Conservation (phyloP, 2,888 invertebrate species). For the Acanthosepion pharaonis region DNA sequence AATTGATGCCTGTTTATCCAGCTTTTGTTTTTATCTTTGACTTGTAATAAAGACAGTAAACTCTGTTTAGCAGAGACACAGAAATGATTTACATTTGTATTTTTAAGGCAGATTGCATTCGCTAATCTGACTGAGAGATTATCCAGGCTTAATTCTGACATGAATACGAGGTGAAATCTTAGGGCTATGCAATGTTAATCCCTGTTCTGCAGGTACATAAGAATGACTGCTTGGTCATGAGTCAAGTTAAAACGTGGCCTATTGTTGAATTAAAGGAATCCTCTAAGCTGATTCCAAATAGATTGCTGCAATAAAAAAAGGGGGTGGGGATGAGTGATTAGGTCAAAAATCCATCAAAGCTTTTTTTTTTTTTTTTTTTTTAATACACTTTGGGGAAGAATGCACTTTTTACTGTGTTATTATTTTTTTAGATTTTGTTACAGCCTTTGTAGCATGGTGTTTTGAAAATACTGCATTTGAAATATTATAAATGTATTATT, state of each 20-base stretch:
- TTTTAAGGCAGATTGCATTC: background rate
- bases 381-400: too few species aligned
- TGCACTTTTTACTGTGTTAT: too few species aligned
- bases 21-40: too few species aligned
- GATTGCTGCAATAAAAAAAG: background rate
- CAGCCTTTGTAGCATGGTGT: too few species aligned
- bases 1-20: background rate
- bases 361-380: background rate
- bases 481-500: too few species aligned
- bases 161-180: background rate
- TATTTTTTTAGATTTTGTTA: too few species aligned
- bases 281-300: background rate
- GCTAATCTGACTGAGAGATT: background rate
- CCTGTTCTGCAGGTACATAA: background rate
- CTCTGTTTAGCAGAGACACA: background rate
- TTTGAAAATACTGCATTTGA: too few species aligned
- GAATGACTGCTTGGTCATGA: background rate
- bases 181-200: background rate
- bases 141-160: background rate
- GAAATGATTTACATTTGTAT: background rate
- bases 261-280: slow-evolving; percentile 7
- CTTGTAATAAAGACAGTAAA: background rate
- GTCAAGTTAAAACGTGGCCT: slow-evolving; percentile 2
- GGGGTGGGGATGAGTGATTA: background rate
- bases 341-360: background rate